These are phyloP conservation scores for Columba guinea DNA, from an alignment of 2,797 vertebrate species.

Conservation along the genomic window DNA sequence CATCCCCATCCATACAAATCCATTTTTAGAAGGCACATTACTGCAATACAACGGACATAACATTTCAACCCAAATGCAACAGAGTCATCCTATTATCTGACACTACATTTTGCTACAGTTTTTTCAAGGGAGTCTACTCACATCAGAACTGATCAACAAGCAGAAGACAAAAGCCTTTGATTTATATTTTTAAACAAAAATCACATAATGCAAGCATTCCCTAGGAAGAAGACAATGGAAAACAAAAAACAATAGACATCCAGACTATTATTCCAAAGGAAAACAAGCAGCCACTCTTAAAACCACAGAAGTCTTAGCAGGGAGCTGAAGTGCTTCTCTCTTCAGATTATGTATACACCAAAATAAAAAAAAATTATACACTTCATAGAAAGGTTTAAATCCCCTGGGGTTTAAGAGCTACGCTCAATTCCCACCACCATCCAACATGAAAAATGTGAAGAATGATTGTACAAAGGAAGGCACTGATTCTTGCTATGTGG, in stretches of 20 bases:
- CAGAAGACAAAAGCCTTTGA: background rate
- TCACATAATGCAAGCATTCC: background rate
- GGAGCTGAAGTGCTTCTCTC: background rate
- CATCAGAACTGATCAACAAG: background rate
- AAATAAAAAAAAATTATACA: background rate
- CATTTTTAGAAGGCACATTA: background rate
- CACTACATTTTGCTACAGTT: background rate
- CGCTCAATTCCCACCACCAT: background rate
- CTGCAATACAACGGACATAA: background rate
- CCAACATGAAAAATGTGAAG: background rate
- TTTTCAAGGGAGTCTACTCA: background rate
- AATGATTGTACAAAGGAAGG: background rate
- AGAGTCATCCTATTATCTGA: background rate
- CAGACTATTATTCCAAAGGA: background rate
- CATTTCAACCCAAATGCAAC: background rate
- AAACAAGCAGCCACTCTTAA: background rate
- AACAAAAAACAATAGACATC: background rate
- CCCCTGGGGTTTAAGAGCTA: background rate
- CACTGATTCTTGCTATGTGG: background rate
- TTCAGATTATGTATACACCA: background rate
- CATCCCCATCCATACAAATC: background rate
- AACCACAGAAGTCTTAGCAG: background rate
- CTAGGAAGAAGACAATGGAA: background rate
- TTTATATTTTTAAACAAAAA: background rate
- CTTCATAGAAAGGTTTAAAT: background rate